Percentiles rank a stretch among this genome's conserved stretches.
phyloP scores from a whole-genome alignment of 2,797 vertebrate species.

The Pempheris klunzingeri region DNA sequence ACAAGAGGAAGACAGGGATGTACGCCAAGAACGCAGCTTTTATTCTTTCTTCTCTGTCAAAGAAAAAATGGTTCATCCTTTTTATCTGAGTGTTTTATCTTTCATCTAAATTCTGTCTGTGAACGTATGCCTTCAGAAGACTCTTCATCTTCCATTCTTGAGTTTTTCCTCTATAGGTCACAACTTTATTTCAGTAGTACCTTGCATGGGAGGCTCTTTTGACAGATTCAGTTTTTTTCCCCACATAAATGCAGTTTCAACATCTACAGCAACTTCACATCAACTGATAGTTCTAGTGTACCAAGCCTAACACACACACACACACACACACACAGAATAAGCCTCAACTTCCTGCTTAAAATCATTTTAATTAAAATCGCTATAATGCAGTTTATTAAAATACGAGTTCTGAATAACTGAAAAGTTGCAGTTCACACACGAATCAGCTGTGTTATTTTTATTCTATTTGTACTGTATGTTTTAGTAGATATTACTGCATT shows the following conservation, averaged over 20 bases:
- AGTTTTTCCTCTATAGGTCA: slow-evolving; percentile 41
- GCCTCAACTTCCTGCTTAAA: neutral
- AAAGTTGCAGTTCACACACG: too few species aligned
- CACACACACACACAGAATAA: too few species aligned
- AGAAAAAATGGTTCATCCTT: slow-evolving; percentile 35
- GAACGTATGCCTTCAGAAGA: slow-evolving; percentile 45
- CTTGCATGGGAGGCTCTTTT: slow-evolving; percentile 26
- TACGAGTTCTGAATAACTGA: neutral
- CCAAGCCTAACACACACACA: neutral
- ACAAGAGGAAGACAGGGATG: slow-evolving; percentile 25
- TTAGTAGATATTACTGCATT: neutral
- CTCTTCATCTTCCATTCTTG: slow-evolving; percentile 46
- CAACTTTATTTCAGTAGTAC: slow-evolving; percentile 35
- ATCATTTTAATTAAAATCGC: neutral
- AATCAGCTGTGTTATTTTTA: neutral
- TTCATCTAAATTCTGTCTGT: slow-evolving; percentile 68
- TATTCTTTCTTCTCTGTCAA: slow-evolving; percentile 39
- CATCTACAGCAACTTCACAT: neutral
- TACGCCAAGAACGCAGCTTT: slow-evolving; percentile 12
- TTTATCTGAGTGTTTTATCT: slow-evolving; percentile 65
- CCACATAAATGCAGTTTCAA: slow-evolving; percentile 19
- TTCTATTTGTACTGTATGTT: neutral
- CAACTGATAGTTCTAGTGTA: slow-evolving; percentile 7
- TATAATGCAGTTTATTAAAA: neutral
- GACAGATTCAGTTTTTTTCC: slow-evolving; percentile 25